These are phyloP conservation scores for Cynopterus sphinx DNA, from an alignment of 2,797 vertebrate genomes.

Conservation along the genomic window DNA sequence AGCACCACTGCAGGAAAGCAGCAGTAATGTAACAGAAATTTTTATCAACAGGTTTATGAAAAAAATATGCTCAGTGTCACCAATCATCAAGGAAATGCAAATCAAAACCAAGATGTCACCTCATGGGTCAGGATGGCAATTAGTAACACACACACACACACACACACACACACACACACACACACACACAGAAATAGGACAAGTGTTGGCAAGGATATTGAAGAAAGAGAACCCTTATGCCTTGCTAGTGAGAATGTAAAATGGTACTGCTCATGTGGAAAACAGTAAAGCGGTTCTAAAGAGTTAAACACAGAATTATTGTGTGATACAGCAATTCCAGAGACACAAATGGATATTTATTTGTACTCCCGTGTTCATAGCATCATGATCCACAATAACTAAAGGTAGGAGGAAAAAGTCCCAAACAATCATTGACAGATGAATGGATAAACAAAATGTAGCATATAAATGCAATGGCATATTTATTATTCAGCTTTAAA, in stretches of 20 bases:
- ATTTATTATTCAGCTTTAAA: background rate
- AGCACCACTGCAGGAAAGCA: background rate
- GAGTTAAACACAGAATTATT: background rate
- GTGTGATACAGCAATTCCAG: background rate
- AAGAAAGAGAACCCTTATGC: background rate
- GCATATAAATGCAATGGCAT: background rate
- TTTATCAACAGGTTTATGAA: background rate
- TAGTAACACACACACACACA: background rate
- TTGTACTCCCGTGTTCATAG: background rate
- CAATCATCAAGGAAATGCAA: background rate
- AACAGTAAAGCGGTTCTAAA: background rate
- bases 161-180: background rate
- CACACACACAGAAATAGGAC: background rate
- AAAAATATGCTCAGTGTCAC: background rate
- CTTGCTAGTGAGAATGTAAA: background rate
- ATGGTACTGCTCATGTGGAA: background rate
- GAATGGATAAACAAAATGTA: background rate
- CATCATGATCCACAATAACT: background rate
- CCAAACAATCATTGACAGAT: background rate
- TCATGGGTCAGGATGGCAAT: background rate
- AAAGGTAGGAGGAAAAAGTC: background rate
- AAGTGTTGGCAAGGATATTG: background rate
- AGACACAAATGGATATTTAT: background rate
- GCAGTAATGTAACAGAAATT: background rate
- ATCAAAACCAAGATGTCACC: background rate